A percentile compares a stretch with the other conserved stretches of the same genome.
phyloP scores from a whole-genome alignment of 2,113 vertebrate species.

The Ciconia boyciana region DNA sequence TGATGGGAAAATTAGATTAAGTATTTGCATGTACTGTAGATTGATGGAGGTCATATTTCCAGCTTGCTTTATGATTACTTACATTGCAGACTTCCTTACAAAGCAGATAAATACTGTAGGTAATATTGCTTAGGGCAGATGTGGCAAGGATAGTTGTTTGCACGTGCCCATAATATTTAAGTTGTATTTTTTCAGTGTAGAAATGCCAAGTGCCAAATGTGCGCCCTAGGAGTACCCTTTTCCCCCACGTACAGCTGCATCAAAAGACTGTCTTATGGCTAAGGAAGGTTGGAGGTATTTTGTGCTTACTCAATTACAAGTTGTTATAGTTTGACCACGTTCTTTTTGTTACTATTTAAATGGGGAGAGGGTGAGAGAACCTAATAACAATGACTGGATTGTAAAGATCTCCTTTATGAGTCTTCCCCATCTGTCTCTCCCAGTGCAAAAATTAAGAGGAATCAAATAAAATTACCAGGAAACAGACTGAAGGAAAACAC shows the following conservation, averaged over 20 bases:
- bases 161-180: background rate
- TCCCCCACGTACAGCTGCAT: background rate
- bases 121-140: background rate
- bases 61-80: conserved; percentile 13
- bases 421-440: background rate
- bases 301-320: background rate
- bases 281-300: background rate
- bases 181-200: background rate
- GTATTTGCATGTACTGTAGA: conserved; percentile 11
- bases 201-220: background rate
- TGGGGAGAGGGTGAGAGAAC: background rate
- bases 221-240: background rate
- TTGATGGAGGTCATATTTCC: conserved; percentile 26
- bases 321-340: background rate
- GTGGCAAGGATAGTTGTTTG: background rate
- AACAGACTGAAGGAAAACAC: background rate
- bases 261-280: background rate
- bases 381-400: background rate
- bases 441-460: background rate
- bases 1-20: conserved; percentile 55
- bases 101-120: background rate
- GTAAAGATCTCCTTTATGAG: background rate
- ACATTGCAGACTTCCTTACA: background rate
- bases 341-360: background rate
- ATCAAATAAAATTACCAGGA: background rate